A percentile compares a stretch with the other conserved stretches of the same genome.
These are phyloP conservation scores for Castor canadensis DNA, from an alignment of 2,113 vertebrate genomes.

Conservation along the genomic window DNA sequence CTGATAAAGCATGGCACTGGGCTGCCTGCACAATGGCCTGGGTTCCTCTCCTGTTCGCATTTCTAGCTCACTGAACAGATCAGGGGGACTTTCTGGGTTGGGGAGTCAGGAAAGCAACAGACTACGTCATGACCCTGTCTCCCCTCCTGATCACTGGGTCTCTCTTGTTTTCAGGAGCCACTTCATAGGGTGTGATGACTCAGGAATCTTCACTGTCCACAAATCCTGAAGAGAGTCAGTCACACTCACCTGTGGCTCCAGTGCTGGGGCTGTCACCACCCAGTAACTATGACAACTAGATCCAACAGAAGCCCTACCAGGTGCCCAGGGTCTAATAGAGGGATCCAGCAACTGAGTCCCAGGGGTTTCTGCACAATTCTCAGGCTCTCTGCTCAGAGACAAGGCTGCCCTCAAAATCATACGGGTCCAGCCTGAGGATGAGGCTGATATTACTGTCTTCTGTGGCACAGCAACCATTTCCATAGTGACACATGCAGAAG, in stretches of 20 bases:
- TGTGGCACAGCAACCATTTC: neutral
- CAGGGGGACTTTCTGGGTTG: neutral
- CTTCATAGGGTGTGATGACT: conserved; percentile 7
- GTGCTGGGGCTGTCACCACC: neutral
- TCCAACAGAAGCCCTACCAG: neutral
- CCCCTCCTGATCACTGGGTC: neutral
- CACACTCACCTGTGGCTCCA: conserved; percentile 29
- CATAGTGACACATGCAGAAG: neutral
- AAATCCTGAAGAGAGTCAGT: neutral
- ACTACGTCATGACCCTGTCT: neutral
- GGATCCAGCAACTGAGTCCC: accelerated
- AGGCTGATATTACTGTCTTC: neutral
- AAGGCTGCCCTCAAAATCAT: neutral
- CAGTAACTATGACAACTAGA: neutral
- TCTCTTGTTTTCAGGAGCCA: neutral
- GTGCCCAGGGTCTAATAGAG: neutral
- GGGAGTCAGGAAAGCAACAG: neutral
- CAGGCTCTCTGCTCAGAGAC: neutral
- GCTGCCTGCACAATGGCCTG: neutral
- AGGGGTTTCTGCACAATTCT: neutral
- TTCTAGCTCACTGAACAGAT: conserved; percentile 32
- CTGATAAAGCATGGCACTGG: neutral
- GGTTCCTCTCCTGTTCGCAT: neutral
- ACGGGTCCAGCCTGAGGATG: neutral
- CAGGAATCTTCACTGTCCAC: neutral